These are phyloP conservation scores for Catharus bicknelli DNA, from an alignment of 2,113 vertebrate species.

Conservation along the genomic window DNA sequence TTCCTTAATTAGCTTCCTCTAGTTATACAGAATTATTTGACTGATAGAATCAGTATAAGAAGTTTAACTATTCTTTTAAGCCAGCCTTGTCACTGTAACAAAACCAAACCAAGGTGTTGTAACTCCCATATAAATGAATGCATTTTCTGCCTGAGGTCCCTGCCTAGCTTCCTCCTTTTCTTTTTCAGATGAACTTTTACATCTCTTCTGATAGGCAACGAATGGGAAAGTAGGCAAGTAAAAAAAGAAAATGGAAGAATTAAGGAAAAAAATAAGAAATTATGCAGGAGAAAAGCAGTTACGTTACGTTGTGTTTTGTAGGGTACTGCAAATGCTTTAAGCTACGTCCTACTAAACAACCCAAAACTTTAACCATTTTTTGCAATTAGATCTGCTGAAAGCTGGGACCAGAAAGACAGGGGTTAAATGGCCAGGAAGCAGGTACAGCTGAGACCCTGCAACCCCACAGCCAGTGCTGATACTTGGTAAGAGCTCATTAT, in stretches of 20 bases:
- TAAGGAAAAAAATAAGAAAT: background rate
- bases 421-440: background rate
- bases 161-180: background rate
- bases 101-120: background rate
- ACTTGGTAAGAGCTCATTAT: background rate
- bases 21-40: background rate
- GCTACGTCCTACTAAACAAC: background rate
- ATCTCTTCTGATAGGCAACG: background rate
- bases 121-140: background rate
- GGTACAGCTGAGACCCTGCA: conserved; percentile 11
- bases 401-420: background rate
- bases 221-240: background rate
- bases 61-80: background rate
- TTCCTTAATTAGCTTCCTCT: background rate
- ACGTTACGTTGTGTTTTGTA: accelerated
- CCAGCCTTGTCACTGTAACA: background rate
- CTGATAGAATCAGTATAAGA: background rate
- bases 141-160: background rate
- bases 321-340: background rate
- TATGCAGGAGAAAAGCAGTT: background rate
- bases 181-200: background rate
- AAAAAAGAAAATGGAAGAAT: background rate
- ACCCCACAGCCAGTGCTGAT: background rate
- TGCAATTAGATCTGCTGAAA: background rate
- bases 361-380: background rate